Percentiles rank a stretch among this genome's conserved stretches.
phyloP scores from a whole-genome alignment of 2,113 vertebrate genomes.

The Pachypanchax playfairii region DNA sequence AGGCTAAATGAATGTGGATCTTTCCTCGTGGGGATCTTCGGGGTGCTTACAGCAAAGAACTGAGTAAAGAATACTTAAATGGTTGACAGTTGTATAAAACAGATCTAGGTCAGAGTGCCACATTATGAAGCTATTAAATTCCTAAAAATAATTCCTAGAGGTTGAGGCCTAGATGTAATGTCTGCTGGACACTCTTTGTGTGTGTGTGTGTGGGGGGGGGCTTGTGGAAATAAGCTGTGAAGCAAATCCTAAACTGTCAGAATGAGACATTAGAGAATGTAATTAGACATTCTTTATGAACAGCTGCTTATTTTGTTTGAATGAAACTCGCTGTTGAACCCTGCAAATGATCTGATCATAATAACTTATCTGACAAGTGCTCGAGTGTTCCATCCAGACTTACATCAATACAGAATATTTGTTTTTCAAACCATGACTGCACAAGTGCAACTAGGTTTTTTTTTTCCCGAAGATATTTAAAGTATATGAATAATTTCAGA shows the following conservation, averaged over 20 bases:
- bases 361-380: not conserved
- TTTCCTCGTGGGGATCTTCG: no score
- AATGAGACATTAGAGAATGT: not conserved
- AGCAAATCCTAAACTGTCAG: slow-evolving; percentile 13
- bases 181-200: slow-evolving; percentile 11
- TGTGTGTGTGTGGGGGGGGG: no score
- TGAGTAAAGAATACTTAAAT: no score
- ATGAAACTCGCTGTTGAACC: not conserved
- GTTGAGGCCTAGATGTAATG: no score
- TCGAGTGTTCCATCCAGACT: slow-evolving; percentile 5
- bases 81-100: no score
- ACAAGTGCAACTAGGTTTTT: slow-evolving; percentile 6
- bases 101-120: no score
- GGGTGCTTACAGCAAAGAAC: no score
- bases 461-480: slow-evolving; percentile 11
- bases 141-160: no score
- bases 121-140: no score
- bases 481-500: slow-evolving; percentile 60
- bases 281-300: not conserved
- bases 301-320: slow-evolving; percentile 1
- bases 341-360: not conserved
- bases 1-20: no score
- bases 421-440: slow-evolving; percentile 17
- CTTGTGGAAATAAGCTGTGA: slow-evolving; percentile 47
- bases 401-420: slow-evolving; percentile 26